phyloP scores from a whole-genome alignment of 2,888 invertebrate species.

The Nymphalis polychloros region DNA sequence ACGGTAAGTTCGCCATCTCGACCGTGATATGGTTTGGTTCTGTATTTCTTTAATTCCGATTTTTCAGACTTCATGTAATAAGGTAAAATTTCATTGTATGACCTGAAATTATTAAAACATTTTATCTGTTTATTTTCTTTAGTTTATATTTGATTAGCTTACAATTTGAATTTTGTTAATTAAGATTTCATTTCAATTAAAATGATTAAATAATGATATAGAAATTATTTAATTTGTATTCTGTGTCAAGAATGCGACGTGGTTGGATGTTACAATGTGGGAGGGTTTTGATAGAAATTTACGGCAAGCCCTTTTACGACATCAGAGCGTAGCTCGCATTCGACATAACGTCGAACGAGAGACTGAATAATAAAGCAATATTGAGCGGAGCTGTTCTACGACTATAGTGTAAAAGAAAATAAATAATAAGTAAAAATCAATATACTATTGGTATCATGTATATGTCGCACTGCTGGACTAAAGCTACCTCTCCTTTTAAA shows the following conservation, averaged over 20 bases:
- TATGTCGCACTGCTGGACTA: too few relatives aligned
- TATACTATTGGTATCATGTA: background rate
- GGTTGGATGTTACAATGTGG: constrained; percentile 21
- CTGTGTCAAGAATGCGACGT: constrained; percentile 6
- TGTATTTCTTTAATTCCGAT: constrained; percentile 72
- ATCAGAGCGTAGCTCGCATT: constrained; percentile 12
- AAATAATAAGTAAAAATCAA: background rate
- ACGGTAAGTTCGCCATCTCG: constrained; percentile 84
- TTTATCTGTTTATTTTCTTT: background rate
- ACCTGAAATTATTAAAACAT: constrained; percentile 71
- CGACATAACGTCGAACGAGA: constrained; percentile 21
- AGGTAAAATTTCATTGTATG: constrained; percentile 81
- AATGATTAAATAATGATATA: background rate
- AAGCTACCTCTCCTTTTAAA: too few relatives aligned
- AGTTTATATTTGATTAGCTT: too few relatives aligned
- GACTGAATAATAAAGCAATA: constrained; percentile 34
- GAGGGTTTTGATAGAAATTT: constrained; percentile 30
- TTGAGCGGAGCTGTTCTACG: constrained; percentile 16
- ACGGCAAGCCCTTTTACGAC: constrained; percentile 32
- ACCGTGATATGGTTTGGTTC: constrained; percentile 80
- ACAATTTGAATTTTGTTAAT: too few relatives aligned
- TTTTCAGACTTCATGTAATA: constrained; percentile 85
- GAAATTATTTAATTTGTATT: constrained; percentile 1
- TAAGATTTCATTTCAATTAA: too few relatives aligned
- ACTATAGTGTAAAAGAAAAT: background rate